Base-by-base conservation (phyloP, 2,797 vertebrate genomes). In the Synanceia verrucosa region DNA sequence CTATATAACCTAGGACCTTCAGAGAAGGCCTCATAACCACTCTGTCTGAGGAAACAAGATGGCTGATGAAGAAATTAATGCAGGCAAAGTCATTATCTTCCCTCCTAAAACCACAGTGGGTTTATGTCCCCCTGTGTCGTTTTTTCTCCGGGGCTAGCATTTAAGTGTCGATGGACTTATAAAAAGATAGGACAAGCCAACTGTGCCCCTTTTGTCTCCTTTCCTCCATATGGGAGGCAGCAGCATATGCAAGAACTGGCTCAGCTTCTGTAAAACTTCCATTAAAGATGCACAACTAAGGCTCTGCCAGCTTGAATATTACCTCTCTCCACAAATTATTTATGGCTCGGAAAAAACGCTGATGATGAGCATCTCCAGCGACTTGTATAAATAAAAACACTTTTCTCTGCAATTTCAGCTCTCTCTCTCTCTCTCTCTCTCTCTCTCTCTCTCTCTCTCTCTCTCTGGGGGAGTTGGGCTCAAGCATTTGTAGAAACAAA, bases 221-320 rank as follows among this genome's bases (percentile, higher is more conserved):
- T 82, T 61, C 80, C 86, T 91, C 93, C 93, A 93, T 95, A 93
- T 94, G 94, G 92, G 89, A 90, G 86, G 82, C 79, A 78, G 86
- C 88, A 89, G 90, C 94, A 95, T 94, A 95, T 94, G 94, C 90
- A 92, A 78, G 89, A 93, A 93, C 94, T 94, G 92, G 90, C 93
- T 90, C 85, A 37, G 91, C 92, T 94, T 95, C 94, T 95, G 94
- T 93, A 93, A 95, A 94, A 94, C 85, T 91, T 92, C 94, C 93
- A 95, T 95, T 95, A 94, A 95, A 94, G 94, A 95, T 95, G 94
- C 93, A 94, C 94, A 95, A 95, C 92, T 95, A 94, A 94, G 91
- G 91, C 93, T 95, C 91, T 88, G 92, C 94, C 94, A 95, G 94
- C 94, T 95, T 94, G 94, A 94, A 94, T 94, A 95, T 95, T 95